A percentile compares a stretch with the other conserved stretches of the same genome.
phyloP scores from a whole-genome alignment of 2,113 vertebrate species.

The Nothoprocta pentlandii region DNA sequence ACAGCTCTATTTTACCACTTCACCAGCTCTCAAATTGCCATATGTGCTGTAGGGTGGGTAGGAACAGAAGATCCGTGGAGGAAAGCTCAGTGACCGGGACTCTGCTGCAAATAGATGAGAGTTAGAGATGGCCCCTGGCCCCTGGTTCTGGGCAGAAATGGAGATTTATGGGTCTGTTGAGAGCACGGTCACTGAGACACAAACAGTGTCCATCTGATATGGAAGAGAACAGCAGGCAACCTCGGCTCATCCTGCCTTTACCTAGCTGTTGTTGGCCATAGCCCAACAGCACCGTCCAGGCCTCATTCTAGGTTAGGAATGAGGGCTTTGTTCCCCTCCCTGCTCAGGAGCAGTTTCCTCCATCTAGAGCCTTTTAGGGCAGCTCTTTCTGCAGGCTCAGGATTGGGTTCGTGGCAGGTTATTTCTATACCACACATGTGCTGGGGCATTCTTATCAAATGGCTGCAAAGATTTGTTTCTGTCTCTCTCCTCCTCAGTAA shows the following conservation, averaged over 20 bases:
- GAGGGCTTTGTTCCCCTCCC: neutral
- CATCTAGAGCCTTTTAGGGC: rapidly evolving
- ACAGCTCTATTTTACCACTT: neutral
- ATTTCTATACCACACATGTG: neutral
- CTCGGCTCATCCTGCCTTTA: neutral
- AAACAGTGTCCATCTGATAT: neutral
- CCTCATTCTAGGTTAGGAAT: neutral
- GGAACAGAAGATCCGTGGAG: rapidly evolving
- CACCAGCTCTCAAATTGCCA: neutral
- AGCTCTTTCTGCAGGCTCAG: neutral
- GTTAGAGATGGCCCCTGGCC: neutral
- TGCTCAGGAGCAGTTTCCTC: neutral
- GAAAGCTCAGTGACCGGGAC: neutral
- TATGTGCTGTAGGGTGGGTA: rapidly evolving
- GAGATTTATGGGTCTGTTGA: neutral
- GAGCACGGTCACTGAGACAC: neutral
- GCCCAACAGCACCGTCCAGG: neutral
- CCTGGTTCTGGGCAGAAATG: neutral
- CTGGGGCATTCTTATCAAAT: neutral
- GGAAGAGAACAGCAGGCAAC: neutral
- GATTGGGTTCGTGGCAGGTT: neutral
- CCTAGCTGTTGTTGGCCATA: neutral
- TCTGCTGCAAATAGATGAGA: neutral
- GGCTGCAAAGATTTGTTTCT: conserved; percentile 9
- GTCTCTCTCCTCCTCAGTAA: neutral